Base-by-base conservation (phyloP, 1,140 invertebrate genomes). In the Ladona fulva region DNA sequence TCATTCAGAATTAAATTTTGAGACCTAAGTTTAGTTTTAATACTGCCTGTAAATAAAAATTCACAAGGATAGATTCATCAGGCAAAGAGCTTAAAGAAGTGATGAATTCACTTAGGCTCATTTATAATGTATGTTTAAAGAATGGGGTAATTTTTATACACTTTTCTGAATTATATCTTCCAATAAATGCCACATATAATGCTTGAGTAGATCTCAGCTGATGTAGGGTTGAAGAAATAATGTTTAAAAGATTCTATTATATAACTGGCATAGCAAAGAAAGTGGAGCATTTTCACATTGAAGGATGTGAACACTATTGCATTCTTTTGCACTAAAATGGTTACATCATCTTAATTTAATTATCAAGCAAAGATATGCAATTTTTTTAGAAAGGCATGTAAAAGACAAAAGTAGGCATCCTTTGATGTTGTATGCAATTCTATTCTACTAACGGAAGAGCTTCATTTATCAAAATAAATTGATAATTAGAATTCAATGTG, bases 71-170 rank as follows among this genome's bases (percentile, higher is more conserved):
- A 66, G 52, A 66, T 19, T 66, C 14, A 66, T 19, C 29, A 19
- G 52, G 52, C 14, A 66, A 66, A 66, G 52, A 66, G 52, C 52
- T 66, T 12, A 66, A 66, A 19, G n/a, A 66, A 66, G 12, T 66
- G 1, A 66, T 19, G 14, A 22, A 66, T 22, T 66, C 5, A 3
- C 14, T 3, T 22, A 66, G n/a, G n/a, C n/a, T 66, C n/a, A 22
- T 66, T 22, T 66, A 3, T 66, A 66, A 66, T 19, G 52, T 16
- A 16, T 6, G 52, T 66, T 66, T 66, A 66, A 66, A 66, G 52
- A 66, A 22, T 66, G 52, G 52, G 52, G 52, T 66, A 16, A 66
- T 66, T 66, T 66, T 66, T 66, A 66, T 66, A 66, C 52, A 66
- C n/a, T 66, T 66, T 66, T 66, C 52, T 66, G 3, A 66, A 66